phyloP scores from a whole-genome alignment of 2,797 vertebrate species.

The Anisognathus igniventris region DNA sequence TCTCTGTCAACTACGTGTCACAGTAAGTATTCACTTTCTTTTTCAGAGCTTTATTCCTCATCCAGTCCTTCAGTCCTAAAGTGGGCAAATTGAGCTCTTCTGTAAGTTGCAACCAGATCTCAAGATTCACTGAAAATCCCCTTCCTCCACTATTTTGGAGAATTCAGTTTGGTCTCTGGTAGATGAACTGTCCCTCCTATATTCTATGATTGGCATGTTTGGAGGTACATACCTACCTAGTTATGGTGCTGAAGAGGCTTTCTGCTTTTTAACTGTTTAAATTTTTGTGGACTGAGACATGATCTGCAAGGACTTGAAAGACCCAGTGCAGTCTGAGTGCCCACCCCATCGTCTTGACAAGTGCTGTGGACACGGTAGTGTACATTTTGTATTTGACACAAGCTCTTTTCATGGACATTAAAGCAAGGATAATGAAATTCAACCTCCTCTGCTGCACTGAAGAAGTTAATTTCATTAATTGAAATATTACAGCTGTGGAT shows the following conservation, averaged over 20 bases:
- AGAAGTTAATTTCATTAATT: background rate
- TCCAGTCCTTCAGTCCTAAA: background rate
- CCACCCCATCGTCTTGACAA: background rate
- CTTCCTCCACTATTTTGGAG: background rate
- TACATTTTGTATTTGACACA: background rate
- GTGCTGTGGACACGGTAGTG: too few relatives aligned
- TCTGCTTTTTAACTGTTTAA: background rate
- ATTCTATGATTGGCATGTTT: background rate
- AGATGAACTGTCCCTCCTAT: background rate
- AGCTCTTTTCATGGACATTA: background rate
- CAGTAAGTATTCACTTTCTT: background rate
- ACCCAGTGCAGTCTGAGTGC: background rate
- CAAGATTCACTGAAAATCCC: background rate
- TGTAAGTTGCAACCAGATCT: background rate
- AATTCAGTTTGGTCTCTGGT: background rate
- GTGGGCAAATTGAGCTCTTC: background rate
- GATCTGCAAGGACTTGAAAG: background rate
- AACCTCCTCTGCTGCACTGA: background rate
- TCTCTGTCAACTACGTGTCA: background rate
- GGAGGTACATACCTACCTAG: fast-evolving
- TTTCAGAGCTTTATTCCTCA: background rate
- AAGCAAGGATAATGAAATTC: background rate
- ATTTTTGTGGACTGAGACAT: background rate
- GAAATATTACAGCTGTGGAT: background rate
- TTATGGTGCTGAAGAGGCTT: background rate